Base-by-base conservation (phyloP, 64 coral and sea anemone genomes). In the Platygyra sinensis region DNA sequence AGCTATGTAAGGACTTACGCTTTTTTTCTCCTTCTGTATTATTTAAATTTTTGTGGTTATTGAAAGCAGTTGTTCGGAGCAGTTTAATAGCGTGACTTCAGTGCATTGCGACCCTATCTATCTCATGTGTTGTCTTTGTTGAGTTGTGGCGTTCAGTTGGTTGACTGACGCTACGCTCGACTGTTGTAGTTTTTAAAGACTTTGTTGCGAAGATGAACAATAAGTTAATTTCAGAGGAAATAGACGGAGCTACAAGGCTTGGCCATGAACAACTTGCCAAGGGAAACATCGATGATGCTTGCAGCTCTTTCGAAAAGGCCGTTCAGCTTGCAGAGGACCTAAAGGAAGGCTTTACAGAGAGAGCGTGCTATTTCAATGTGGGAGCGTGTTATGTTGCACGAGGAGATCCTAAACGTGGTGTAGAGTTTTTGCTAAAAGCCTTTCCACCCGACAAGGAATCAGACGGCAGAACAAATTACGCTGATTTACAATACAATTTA, bases 291-390 rank as follows among this genome's bases (percentile, higher is more conserved):
- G 85, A 95, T 0, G 84, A 86, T 49, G 94, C 97, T 29, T 94
- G 84, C 22, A 52, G 38, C 50, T 84, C 94, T 10, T 99, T 96
- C 74, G 97, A 99, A 78, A 93, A 86, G 69, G 97, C 97, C 14
- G 88, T 89, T 13, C 62, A 75, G 15, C 90, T 99, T 74, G 88
- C 97, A 31, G 77, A 63, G 27, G 60, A 83, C 0, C 62, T 95
- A 2, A 91, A 94, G 20, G 97, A 99, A 75, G 94, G 91, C 0
- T 99, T 96, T 72, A 99, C 91, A 0, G 88, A 91, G 61, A 95
- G 97, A 94, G 97, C 97, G 16, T 99, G 97, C 30, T 94, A 91
- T 72, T 99, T 99, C 25, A 99, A 99, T 80, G 84, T 99, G 8
- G 97, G 97, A 32, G 97, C 97, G 76, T 93, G 97, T 79, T 99